These are phyloP conservation scores for Pygoscelis adeliae DNA, from an alignment of 2,113 vertebrate genomes.

Conservation along the genomic window DNA sequence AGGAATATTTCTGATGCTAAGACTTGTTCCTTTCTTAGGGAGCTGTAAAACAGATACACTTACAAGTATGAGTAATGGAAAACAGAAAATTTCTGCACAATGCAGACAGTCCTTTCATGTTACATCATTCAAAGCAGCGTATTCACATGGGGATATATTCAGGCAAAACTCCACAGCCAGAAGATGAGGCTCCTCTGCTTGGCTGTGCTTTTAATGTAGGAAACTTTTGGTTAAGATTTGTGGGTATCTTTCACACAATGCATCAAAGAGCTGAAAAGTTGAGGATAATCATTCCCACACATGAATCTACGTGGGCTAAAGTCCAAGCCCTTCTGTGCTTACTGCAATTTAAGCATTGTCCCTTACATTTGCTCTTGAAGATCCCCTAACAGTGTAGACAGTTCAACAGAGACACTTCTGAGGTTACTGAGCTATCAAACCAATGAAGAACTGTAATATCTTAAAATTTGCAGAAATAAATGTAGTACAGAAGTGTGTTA, in stretches of 20 bases:
- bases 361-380: background rate
- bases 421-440: background rate
- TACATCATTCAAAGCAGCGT: conserved; percentile 58
- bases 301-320: background rate
- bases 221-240: conserved; percentile 60
- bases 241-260: conserved; percentile 58
- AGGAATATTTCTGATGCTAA: conserved; percentile 21
- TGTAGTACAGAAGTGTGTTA: background rate
- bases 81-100: conserved; percentile 58
- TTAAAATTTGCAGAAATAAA: background rate
- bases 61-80: conserved; percentile 63
- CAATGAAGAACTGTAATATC: background rate
- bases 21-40: conserved; percentile 25
- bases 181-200: conserved; percentile 54
- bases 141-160: conserved; percentile 48
- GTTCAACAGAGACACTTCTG: background rate
- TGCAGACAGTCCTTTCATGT: conserved; percentile 59
- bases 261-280: conserved; percentile 57
- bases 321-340: background rate
- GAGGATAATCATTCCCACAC: conserved; percentile 59
- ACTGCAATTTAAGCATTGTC: background rate
- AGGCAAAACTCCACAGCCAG: conserved; percentile 45
- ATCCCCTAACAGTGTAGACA: background rate
- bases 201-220: conserved; percentile 49
- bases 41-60: conserved; percentile 47